These are phyloP conservation scores for Protophormia terraenovae DNA, from an alignment of 2,888 invertebrate species.

Conservation along the genomic window DNA sequence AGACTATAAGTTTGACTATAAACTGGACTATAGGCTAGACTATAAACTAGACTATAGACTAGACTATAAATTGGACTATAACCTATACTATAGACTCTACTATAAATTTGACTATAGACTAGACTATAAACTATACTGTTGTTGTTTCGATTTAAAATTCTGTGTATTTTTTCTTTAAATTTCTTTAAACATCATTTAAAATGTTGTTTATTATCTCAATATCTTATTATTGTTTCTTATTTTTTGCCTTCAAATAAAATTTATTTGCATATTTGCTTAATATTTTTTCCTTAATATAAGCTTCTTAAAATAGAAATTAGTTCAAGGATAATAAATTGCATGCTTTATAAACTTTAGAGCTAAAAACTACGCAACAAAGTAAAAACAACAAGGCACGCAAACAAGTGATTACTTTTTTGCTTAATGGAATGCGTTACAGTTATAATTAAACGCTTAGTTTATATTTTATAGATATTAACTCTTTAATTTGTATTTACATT, in stretches of 20 bases:
- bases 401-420: conserved; percentile 16
- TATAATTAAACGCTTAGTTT: neutral
- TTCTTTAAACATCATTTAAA: too few species aligned
- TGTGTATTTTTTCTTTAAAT: too few species aligned
- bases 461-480: neutral
- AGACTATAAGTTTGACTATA: too few species aligned
- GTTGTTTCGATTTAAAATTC: too few species aligned
- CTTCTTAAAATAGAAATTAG: neutral
- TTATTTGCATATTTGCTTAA: neutral
- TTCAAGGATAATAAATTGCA: conserved; percentile 20
- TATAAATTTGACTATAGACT: too few species aligned
- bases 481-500: neutral
- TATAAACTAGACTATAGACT: too few species aligned
- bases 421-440: neutral
- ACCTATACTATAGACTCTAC: too few species aligned
- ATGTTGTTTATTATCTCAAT: too few species aligned
- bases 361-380: neutral
- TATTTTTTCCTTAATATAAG: neutral
- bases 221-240: too few species aligned
- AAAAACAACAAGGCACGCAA: conserved; percentile 25
- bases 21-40: too few species aligned
- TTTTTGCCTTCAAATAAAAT: neutral
- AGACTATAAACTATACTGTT: too few species aligned
- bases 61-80: too few species aligned
- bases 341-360: conserved; percentile 18